Percentiles rank a stretch among this genome's conserved stretches.
Conservation (phyloP, 2,888 invertebrate species). For the Drosophila demipolita region DNA sequence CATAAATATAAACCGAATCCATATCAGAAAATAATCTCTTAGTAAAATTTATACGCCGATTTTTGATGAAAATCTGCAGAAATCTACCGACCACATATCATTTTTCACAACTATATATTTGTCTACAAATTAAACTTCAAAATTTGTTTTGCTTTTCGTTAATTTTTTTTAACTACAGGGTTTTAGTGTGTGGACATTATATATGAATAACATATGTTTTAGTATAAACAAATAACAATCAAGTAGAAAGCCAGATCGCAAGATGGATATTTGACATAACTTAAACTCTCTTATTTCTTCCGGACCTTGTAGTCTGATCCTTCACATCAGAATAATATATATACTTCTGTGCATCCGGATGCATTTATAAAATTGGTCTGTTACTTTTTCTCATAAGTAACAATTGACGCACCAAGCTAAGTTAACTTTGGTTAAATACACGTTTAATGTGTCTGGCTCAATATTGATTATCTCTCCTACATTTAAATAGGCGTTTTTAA, state of each 20-base stretch:
- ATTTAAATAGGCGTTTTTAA: neutral
- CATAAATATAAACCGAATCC: neutral
- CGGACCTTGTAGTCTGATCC: neutral
- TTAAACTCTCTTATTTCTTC: too few relatives aligned
- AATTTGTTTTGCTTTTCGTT: neutral
- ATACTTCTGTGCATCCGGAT: neutral
- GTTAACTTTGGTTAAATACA: neutral
- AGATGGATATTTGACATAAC: too few relatives aligned
- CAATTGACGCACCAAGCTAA: neutral
- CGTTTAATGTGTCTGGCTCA: conserved; percentile 1
- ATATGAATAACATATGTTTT: too few relatives aligned
- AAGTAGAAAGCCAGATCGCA: too few relatives aligned
- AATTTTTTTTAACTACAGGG: neutral
- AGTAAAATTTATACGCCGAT: neutral
- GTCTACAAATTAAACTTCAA: neutral
- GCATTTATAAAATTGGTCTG: neutral
- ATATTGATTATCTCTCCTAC: neutral
- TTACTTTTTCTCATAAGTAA: neutral
- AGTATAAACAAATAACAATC: too few relatives aligned
- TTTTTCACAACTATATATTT: too few relatives aligned
- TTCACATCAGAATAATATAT: neutral
- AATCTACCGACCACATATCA: neutral
- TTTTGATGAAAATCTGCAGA: neutral
- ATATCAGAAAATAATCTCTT: neutral
- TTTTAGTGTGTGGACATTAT: neutral